These are phyloP conservation scores for Gambelia wislizenii DNA, from an alignment of 2,797 vertebrate genomes.

Conservation along the genomic window DNA sequence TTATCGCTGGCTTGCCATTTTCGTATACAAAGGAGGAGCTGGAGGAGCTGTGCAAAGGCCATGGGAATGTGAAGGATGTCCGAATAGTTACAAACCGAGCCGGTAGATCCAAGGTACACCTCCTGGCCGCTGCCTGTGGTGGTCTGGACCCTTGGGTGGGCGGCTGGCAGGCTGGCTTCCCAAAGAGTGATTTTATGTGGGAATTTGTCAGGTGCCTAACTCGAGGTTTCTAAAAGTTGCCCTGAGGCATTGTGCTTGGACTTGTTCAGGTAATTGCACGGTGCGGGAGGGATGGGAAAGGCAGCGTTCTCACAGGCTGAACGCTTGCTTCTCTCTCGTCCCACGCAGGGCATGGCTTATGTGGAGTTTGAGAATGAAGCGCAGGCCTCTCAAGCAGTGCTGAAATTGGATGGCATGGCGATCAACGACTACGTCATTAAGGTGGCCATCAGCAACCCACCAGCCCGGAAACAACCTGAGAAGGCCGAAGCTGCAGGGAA, in stretches of 20 bases:
- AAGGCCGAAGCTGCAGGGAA: conserved; percentile 72
- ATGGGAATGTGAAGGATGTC: conserved; percentile 90
- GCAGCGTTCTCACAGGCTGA: no score
- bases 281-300: fast-evolving
- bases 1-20: conserved; percentile 94
- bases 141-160: not conserved
- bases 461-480: conserved; percentile 83
- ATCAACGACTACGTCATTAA: conserved; percentile 87
- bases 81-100: conserved; percentile 95
- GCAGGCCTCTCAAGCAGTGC: conserved; percentile 92
- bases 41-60: conserved; percentile 86
- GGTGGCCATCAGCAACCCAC: conserved; percentile 96
- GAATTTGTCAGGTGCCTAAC: no score
- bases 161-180: no score
- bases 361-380: conserved; percentile 91
- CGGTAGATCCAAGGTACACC: conserved; percentile 93
- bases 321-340: fast-evolving
- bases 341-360: conserved; percentile 91
- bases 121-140: not conserved
- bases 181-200: not conserved
- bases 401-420: conserved; percentile 90
- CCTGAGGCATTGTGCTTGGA: not conserved
- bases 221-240: no score
- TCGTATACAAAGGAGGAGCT: conserved; percentile 92
- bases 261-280: no score